Percentiles rank a stretch among this genome's conserved stretches.
Evolutionary conservation across 2,797 vertebrate genomes (phyloP).

Genomic region (Gouania willdenowi): DNA sequence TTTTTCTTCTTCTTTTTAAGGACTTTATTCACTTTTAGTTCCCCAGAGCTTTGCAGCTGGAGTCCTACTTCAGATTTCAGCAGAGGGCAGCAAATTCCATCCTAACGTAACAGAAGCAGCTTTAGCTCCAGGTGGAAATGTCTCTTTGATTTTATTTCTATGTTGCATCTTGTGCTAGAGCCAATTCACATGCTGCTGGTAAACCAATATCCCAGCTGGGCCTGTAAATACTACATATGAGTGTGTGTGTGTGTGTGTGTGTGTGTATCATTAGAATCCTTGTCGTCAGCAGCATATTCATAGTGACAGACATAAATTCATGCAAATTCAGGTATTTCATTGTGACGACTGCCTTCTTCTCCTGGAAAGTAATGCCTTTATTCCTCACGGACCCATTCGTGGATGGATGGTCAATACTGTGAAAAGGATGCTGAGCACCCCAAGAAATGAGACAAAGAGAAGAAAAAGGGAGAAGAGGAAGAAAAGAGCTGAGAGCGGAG

Average conservation of each 20-base stretch:
- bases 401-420: not conserved
- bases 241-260: not conserved
- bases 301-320: not conserved
- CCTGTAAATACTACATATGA: too few relatives aligned
- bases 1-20: too few relatives aligned
- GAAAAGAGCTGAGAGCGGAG: slow-evolving; percentile 24
- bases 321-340: slow-evolving; percentile 6
- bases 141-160: not conserved
- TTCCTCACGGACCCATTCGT: slow-evolving; percentile 1
- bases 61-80: slow-evolving; percentile 40
- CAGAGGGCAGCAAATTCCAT: slow-evolving; percentile 68
- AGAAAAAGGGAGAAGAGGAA: slow-evolving; percentile 18
- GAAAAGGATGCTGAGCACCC: slow-evolving; percentile 32
- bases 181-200: too few relatives aligned
- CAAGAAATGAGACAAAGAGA: slow-evolving; percentile 24
- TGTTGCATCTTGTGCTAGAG: not conserved
- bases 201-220: too few relatives aligned
- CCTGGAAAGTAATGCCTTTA: not conserved
- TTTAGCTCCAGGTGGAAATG: slow-evolving; percentile 9
- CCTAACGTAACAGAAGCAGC: slow-evolving; percentile 28
- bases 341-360: not conserved
- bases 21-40: too few relatives aligned
- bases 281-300: slow-evolving; percentile 10
- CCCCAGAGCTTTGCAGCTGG: slow-evolving; percentile 9
- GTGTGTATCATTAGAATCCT: slow-evolving; percentile 1